Evolutionary conservation across 2,113 vertebrate species (phyloP).

Genomic region (Pseudonaja textilis): DNA sequence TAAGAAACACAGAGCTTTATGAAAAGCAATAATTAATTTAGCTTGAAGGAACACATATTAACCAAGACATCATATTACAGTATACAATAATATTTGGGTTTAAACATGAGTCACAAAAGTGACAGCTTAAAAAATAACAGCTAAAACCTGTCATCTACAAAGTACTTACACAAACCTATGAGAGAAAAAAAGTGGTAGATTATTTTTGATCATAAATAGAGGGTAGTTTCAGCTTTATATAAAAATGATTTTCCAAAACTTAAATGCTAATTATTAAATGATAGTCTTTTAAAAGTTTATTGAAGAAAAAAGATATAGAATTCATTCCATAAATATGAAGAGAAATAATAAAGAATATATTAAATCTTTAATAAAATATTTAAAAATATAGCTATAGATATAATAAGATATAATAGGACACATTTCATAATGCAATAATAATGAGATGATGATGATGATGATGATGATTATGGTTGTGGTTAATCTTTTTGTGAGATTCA

Average conservation of each 20-base stretch:
- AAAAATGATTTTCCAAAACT: background rate
- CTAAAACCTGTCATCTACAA: constrained; percentile 25
- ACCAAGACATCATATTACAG: constrained; percentile 14
- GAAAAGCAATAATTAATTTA: constrained; percentile 26
- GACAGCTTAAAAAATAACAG: constrained; percentile 14
- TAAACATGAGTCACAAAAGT: constrained; percentile 36
- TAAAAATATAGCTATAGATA: background rate
- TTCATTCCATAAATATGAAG: background rate
- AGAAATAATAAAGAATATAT: background rate
- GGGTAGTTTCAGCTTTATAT: background rate
- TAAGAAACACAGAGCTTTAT: constrained; percentile 24
- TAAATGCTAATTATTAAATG: background rate
- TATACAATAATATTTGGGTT: constrained; percentile 6
- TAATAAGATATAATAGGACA: constrained; percentile 14
- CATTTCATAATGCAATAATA: constrained; percentile 8
- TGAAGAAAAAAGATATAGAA: constrained; percentile 36
- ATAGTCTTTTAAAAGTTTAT: background rate
- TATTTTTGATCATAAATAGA: constrained; percentile 20
- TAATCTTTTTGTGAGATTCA: too few relatives aligned
- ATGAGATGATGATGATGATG: background rate
- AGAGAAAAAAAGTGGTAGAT: background rate
- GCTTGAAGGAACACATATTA: constrained; percentile 12
- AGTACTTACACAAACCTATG: background rate
- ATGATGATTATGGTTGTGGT: too few relatives aligned
- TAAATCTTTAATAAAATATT: background rate